Evolutionary conservation across 2,113 vertebrate genomes (phyloP).

Genomic region (Motacilla tschutschensis): DNA sequence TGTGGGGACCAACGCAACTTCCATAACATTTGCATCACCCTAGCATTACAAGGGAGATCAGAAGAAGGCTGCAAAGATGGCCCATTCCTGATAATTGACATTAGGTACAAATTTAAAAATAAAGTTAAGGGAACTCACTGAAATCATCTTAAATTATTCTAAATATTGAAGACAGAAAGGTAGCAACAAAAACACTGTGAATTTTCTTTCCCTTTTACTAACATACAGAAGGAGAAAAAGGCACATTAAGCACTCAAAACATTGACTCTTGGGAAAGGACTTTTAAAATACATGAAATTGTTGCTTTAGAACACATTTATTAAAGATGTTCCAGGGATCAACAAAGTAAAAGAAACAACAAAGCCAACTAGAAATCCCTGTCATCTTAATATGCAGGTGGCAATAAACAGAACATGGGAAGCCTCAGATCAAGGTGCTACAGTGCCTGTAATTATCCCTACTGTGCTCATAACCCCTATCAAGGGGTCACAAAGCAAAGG

Average conservation of each 20-base stretch:
- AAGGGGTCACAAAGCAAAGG: background rate
- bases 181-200: background rate
- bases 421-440: background rate
- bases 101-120: background rate
- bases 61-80: background rate
- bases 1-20: background rate
- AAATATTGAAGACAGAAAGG: constrained; percentile 2
- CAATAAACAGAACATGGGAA: background rate
- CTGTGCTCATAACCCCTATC: background rate
- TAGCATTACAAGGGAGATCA: background rate
- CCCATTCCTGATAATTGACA: background rate
- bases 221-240: background rate
- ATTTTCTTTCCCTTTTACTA: background rate
- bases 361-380: background rate
- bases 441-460: background rate
- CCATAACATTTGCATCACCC: background rate
- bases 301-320: background rate
- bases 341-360: constrained; percentile 10
- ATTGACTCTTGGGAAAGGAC: background rate
- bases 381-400: background rate
- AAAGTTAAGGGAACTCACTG: background rate
- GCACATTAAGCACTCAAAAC: background rate
- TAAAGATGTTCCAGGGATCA: background rate
- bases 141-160: background rate
- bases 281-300: background rate